Conservation (phyloP, 30 jellyfish, hydroid and myxozoan genomes). For the Mastigias papua region DNA sequence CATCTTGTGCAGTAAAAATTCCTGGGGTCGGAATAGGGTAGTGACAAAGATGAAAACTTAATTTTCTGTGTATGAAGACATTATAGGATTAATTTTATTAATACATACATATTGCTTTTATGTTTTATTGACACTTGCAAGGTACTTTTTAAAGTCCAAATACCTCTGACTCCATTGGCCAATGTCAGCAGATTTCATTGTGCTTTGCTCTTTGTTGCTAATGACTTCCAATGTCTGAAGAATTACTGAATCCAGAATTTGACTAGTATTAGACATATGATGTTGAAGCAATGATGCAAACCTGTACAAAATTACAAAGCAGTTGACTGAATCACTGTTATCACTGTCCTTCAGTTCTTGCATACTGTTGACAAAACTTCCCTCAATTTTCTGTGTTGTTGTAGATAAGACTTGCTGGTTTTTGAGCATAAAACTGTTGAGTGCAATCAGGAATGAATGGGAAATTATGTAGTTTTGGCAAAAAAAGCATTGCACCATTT, state of each 20-base stretch:
- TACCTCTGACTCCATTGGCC: not conserved
- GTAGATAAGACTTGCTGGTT: not conserved
- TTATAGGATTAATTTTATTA: not conserved
- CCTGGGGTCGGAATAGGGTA: no score
- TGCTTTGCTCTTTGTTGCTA: not conserved
- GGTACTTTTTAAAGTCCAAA: not conserved
- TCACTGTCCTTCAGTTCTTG: not conserved
- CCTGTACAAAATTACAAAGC: constrained; percentile 11
- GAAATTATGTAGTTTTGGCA: constrained; percentile 13
- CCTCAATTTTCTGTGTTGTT: not conserved
- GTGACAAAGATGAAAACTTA: no score
- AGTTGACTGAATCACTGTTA: not conserved
- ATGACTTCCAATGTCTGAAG: constrained; percentile 15
- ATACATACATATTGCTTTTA: not conserved
- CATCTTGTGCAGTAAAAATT: no score
- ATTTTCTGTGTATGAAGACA: no score
- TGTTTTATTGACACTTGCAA: not conserved
- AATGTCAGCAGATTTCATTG: not conserved
- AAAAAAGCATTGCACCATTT: not conserved
- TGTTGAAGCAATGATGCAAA: not conserved
- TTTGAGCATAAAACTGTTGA: not conserved
- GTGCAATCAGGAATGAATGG: constrained; percentile 30
- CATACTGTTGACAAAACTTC: not conserved
- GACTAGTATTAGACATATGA: not conserved
- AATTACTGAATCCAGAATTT: not conserved